Base-by-base conservation (phyloP, 2,113 vertebrate genomes). In the Pseudorectes ferrugineus region DNA sequence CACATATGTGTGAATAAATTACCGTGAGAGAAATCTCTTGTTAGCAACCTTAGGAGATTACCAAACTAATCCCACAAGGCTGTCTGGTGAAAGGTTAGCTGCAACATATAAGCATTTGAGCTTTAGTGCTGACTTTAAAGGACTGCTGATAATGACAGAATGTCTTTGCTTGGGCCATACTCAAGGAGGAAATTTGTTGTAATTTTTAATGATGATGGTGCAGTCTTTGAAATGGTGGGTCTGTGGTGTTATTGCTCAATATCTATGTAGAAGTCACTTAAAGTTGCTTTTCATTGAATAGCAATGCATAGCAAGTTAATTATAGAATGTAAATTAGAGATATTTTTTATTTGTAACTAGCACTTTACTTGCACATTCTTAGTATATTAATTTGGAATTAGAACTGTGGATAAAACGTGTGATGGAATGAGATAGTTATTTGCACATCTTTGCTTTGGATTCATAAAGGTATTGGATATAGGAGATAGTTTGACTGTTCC, bases 401-500 rank as follows among this genome's bases (percentile, higher is more conserved):
- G n/a, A 82, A 25, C 28, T 45, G 31, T 70, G 54, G 73, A 4
- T 72, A 48, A 72, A 78, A 74, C 65, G 15, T 18, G 22, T 74
- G 58, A 29, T 92, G 65, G 72, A 79, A 57, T 8, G 40, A 55
- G 38, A 51, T 21, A 49, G 38, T 55, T 52, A 20, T 3, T 73
- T 71, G 42, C 42, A 80, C 33, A 33, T 72, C 21, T 92, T 74
- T 93, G 71, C 88, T 97, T 96, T 94, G 58, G 26, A n/a, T 95
- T 86, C 84, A 68, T 23, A 96, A 82, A 99, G 99, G 98, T 99
- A n/a, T 97, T 99, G 96, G 99, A 99, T 95, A 99, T 99, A 85
- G 99, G 99, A 19, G 99, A 99, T 76, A 99, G 99, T 84, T 97
- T 99, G 54, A 97, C 98, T 86, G 98, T 99, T 92, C 99, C 99